Evolutionary conservation across 1,140 invertebrate genomes (phyloP).

Genomic region (Eumeta japonica): DNA sequence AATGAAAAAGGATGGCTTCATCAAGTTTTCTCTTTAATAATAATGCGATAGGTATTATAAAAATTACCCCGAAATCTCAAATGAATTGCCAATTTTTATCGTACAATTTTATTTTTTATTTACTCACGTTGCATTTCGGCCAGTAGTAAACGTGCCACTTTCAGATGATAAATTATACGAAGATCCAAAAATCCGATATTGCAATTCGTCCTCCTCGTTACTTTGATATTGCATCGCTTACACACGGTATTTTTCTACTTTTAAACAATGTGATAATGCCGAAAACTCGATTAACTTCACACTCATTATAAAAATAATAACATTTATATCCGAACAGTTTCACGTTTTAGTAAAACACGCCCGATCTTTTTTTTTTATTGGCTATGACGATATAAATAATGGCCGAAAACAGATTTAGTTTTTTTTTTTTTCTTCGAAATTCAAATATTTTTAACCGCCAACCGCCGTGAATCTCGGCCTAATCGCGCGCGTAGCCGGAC

Average conservation of each 20-base stretch:
- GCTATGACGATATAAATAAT: too few relatives aligned
- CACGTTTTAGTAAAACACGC: too few relatives aligned
- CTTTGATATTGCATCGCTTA: slow-evolving; percentile 54
- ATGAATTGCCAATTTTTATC: slow-evolving; percentile 3
- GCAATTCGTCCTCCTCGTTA: slow-evolving; percentile 48
- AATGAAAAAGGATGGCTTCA: slow-evolving; percentile 8
- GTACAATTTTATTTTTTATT: background rate
- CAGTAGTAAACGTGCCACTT: slow-evolving; percentile 19
- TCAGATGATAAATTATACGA: slow-evolving; percentile 40
- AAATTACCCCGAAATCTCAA: slow-evolving; percentile 1
- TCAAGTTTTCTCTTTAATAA: slow-evolving; percentile 8
- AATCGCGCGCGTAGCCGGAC: slow-evolving; percentile 36
- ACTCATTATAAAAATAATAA: too few relatives aligned
- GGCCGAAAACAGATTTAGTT: slow-evolving; percentile 5
- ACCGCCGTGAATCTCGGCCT: slow-evolving; percentile 26
- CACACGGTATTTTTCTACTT: too few relatives aligned
- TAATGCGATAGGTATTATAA: slow-evolving; percentile 2
- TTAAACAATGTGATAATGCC: too few relatives aligned
- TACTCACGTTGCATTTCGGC: slow-evolving; percentile 43
- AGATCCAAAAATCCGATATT: slow-evolving; percentile 54
- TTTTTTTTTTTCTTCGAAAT: slow-evolving; percentile 14
- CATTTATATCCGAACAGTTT: too few relatives aligned
- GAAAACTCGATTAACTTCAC: too few relatives aligned
- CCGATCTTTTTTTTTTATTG: too few relatives aligned
- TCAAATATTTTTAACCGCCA: slow-evolving; percentile 7